Base-by-base conservation (phyloP, 2,797 vertebrate genomes). In the Catostomus latipinnis region DNA sequence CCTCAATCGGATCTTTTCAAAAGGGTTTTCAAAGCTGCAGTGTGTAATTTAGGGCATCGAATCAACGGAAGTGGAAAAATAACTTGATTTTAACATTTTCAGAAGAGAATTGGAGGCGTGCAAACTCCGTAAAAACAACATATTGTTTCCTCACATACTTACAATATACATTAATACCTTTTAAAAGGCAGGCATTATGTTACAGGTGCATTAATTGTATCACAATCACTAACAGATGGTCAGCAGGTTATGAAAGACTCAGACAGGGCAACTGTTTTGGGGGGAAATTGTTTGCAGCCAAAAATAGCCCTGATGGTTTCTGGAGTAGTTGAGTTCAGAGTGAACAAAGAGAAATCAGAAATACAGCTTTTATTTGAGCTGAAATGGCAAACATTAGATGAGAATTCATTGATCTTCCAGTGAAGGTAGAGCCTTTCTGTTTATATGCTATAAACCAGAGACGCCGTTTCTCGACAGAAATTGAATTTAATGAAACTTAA, bases 351-450 rank as follows among this genome's bases (percentile, higher is more conserved):
- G 4, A 81, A 77, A 80, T 58, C 45, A 48, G 82, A 83, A 80
- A 81, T 56, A 18, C 34, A 0, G 81, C 80, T 86, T 80, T n/a
- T 71, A 86, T 86, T 86, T 83, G 79, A 13, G 79, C 12, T 61
- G 76, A 57, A 9, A 45, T 65, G 43, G 82, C 68, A 81, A 76
- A 81, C 80, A 88, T 82, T 68, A 52, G 43, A 76, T 83, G 63
- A 88, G 86, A 85, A 71, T 62, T 71, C 82, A 89, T 89, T 86
- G 88, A 90, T 90, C 89, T 86, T 78, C 81, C 53, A 79, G 65
- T n/a, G 71, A 71, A 84, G 70, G 65, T 22, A 74, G 68, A 49
- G 16, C 49, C 50, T 58, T 12, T 53, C 6, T 56, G 46, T 66
- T 14, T 58, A 71, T n/a, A 56, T 74, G 57, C 34, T 46, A 34